Conservation (phyloP, 2,797 vertebrate species). For the Lacerta agilis region DNA sequence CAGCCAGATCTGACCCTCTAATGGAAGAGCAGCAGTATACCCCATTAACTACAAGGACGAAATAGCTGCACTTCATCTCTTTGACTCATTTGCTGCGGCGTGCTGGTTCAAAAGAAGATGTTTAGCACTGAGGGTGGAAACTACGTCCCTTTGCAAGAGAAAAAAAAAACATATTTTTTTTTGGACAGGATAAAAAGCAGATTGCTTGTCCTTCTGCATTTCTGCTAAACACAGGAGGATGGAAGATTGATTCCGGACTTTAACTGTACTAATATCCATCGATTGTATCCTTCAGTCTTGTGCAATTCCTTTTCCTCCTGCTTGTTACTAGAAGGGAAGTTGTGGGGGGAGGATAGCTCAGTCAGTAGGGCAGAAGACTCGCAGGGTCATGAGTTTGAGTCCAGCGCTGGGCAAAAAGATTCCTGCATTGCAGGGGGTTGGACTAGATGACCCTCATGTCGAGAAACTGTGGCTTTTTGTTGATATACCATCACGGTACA, state of each 20-base stretch:
- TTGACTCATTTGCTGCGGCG: not conserved
- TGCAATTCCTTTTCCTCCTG: too few relatives aligned
- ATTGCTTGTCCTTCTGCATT: conserved; percentile 31
- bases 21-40: not conserved
- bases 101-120: conserved; percentile 5
- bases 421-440: too few relatives aligned
- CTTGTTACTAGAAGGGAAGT: too few relatives aligned
- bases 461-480: too few relatives aligned
- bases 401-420: too few relatives aligned
- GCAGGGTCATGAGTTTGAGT: too few relatives aligned
- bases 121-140: conserved; percentile 17
- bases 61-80: conserved; percentile 33
- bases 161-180: not conserved
- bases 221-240: conserved; percentile 43
- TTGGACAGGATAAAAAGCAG: conserved; percentile 36
- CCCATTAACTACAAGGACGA: not conserved
- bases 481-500: too few relatives aligned
- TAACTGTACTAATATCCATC: conserved; percentile 1
- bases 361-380: too few relatives aligned
- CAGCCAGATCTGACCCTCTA: not conserved
- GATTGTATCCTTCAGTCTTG: accelerated
- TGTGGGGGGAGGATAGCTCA: too few relatives aligned
- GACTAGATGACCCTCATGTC: too few relatives aligned
- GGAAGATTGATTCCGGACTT: conserved; percentile 34
- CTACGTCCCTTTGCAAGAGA: conserved; percentile 32